Base-by-base conservation (phyloP, 2,888 invertebrate genomes). In the Teleogryllus oceanicus region DNA sequence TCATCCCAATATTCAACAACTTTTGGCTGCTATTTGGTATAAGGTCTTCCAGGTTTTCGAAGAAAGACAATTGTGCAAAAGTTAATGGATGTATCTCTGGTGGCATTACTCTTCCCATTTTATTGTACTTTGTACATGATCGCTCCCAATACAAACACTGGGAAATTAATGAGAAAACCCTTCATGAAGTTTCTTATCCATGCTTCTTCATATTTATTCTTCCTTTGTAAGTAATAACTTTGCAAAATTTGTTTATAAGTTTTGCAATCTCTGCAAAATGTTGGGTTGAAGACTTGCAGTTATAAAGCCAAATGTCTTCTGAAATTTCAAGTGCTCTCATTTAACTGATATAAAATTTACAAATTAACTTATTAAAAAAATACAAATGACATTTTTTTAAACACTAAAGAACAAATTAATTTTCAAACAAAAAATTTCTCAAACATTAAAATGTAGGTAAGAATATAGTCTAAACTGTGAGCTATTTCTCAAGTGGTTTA, bases 141-240 rank as follows among this genome's bases (percentile, higher is more conserved):
- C 16, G 92, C 94, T 0, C 98, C 98, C 0, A 93, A 93, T 85
- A 94, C 95, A 78, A 88, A 89, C 8, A 91, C 92, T 11, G 97
- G 96, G 0, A 92, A 91, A 84, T 90, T 97, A 50, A 93, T 97
- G 92, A 91, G 96, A 83, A 96, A 96, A 86, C 98, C 98, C 0
- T 98, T 98, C 86, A 96, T 98, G 93, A 98, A 98, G 88, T 98
- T 98, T 87, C 91, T 98, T 85, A 94, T 96, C 79, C 97, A 98
- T 85, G 96, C 96, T 11, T 94, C 97, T 0, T 96, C 97, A 18
- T 98, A 98, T 86, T 88, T 97, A 83, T 96, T 96, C 88, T 98
- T 98, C 87, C 89, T 98, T 82, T 89, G 98, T 98, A 88, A 93
- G 95, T 92, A 83, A 80, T 77, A 74, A 78, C 21, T 24, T 49